phyloP scores from a whole-genome alignment of 2,797 vertebrate genomes.

The Ciconia nigra region DNA sequence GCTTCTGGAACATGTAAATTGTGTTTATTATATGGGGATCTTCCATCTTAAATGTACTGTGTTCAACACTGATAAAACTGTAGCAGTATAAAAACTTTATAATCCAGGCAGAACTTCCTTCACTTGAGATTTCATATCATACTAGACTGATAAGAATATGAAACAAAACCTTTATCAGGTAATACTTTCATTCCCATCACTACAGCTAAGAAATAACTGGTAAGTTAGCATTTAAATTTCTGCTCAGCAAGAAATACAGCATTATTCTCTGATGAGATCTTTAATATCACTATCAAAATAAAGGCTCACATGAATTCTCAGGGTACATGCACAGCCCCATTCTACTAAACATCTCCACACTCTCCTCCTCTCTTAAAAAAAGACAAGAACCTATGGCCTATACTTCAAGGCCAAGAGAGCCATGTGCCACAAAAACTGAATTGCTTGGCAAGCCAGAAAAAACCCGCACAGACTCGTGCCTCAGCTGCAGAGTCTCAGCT shows the following conservation, averaged over 20 bases:
- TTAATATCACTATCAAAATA: neutral
- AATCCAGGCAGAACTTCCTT: neutral
- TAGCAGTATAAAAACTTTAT: neutral
- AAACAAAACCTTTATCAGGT: neutral
- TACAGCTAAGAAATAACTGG: neutral
- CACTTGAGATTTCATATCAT: neutral
- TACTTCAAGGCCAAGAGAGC: neutral
- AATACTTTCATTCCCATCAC: neutral
- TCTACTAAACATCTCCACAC: neutral
- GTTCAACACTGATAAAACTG: neutral
- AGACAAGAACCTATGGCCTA: neutral
- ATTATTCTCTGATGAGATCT: neutral
- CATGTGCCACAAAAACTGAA: neutral
- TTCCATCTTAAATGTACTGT: neutral
- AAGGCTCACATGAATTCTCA: neutral
- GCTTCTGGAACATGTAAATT: neutral
- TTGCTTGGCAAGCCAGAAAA: neutral
- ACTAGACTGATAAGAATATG: neutral
- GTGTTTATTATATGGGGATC: neutral
- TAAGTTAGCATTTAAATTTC: neutral
- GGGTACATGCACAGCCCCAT: neutral
- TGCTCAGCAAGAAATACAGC: neutral
- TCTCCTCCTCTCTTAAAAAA: neutral
- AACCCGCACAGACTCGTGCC: neutral
- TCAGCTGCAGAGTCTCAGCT: neutral